Evolutionary conservation across 2,113 vertebrate genomes (phyloP), one percentile per base, ranked within the genome.

Genomic region (Drymodes brunneopygia): DNA sequence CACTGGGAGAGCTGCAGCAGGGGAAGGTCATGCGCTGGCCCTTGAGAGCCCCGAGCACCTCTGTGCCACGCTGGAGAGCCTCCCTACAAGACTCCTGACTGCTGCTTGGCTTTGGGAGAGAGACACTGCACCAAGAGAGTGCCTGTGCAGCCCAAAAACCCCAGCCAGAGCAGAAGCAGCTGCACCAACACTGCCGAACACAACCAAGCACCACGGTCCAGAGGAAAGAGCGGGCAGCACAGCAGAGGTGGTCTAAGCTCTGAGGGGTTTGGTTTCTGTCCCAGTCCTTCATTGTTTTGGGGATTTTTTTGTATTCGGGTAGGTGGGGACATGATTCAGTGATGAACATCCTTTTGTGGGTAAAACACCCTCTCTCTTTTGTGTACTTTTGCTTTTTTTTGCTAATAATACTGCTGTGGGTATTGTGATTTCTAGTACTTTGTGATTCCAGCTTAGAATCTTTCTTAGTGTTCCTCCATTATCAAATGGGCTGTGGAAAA

Each of bases 241-340:
- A 7, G 9, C 28, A 54, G 7, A 28, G 48, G 33, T 45, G 17
- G 53, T 45, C 27, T 11, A 27, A 45, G 22, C 33, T 45, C 33
- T 45, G 38, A 84, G 4, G 4, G 13, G 7, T 12, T 75, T 58
- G 25, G 11, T 58, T 58, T 50, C 35, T 75, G 9, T 35, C 17
- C 25, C 13, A 18, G 36, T 25, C 54, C 42, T 31, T 75, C 10
- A 17, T 7, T 35, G 25, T 7, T 66, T 42, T 9, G 16, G n/a
- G 10, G 13, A 6, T 7, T 21, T 57, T 42, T 42, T 48, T 42
- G 9, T 50, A 25, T 35, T 58, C 61, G 25, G 14, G 22, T 36
- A 12, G 8, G 8, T 35, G 11, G 21, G 31, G 27, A 6, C 6
- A 75, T 58, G 21, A 50, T 27, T 35, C 0, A 0, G 16, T 40